phyloP scores from a whole-genome alignment of 2,113 vertebrate species.

The Protobothrops flavoviridis region DNA sequence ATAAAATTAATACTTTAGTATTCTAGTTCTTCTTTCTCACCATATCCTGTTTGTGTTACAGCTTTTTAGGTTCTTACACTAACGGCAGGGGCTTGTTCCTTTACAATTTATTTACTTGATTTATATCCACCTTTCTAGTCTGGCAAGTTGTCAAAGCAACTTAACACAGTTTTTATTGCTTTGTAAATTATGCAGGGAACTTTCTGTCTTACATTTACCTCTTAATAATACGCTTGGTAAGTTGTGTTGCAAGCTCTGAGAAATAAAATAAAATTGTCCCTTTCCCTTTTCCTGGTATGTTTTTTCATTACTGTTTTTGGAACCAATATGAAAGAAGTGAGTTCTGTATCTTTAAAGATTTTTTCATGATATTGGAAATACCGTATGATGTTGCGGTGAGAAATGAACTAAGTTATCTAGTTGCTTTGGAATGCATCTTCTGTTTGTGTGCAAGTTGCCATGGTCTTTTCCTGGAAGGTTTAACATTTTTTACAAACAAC shows the following conservation, averaged over 20 bases:
- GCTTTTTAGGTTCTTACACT: not conserved
- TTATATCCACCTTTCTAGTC: not conserved
- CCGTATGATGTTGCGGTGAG: not conserved
- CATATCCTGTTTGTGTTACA: not conserved
- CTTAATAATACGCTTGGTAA: not conserved
- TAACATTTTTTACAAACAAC: not conserved
- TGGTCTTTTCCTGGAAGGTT: not conserved
- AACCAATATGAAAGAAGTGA: not conserved
- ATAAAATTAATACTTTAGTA: not conserved
- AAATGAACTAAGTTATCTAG: not conserved
- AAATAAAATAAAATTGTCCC: not conserved
- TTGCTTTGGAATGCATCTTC: not conserved
- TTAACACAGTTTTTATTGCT: not conserved
- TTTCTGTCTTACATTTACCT: not conserved
- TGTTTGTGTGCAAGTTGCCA: not conserved
- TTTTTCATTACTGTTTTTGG: not conserved
- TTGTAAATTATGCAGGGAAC: not conserved
- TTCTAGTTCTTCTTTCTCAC: not conserved
- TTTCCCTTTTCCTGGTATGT: not conserved
- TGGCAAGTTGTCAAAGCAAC: not conserved
- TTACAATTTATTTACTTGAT: not conserved
- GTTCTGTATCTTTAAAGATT: not conserved
- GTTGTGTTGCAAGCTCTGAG: not conserved
- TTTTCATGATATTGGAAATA: not conserved
- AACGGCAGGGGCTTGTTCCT: not conserved